Percentiles rank a stretch among this genome's conserved stretches.
These are phyloP conservation scores for Sarotherodon lohbergeri DNA, from an alignment of 2,113 vertebrate genomes.

Conservation along the genomic window DNA sequence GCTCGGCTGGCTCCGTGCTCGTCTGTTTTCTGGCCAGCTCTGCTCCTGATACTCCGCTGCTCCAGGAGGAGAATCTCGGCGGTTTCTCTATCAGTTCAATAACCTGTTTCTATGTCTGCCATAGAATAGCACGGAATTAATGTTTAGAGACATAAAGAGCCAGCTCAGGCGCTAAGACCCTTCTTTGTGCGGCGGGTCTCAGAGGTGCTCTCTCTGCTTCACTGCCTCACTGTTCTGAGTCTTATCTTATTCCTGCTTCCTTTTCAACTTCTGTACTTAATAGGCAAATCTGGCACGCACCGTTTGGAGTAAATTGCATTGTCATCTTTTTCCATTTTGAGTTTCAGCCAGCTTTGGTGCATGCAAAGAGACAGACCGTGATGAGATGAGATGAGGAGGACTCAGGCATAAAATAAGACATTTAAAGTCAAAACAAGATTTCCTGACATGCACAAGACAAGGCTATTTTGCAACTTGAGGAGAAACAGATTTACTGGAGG, in stretches of 20 bases:
- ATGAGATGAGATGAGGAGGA: neutral
- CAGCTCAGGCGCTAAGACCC: slow-evolving; percentile 28
- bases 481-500: neutral
- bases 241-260: slow-evolving; percentile 37
- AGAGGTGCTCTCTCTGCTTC: slow-evolving; percentile 27
- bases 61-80: neutral
- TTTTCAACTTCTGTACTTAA: slow-evolving; percentile 45
- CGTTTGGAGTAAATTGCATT: slow-evolving; percentile 46
- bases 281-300: slow-evolving; percentile 47
- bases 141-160: slow-evolving; percentile 46
- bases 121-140: slow-evolving; percentile 35
- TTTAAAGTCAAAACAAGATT: slow-evolving; percentile 13
- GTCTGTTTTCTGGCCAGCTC: slow-evolving; percentile 2
- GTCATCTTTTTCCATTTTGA: slow-evolving; percentile 47
- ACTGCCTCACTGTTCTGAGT: slow-evolving; percentile 7
- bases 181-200: slow-evolving; percentile 40
- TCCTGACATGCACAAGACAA: slow-evolving; percentile 1
- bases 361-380: neutral
- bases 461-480: neutral
- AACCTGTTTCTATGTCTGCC: slow-evolving; percentile 20
- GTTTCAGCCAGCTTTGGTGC: slow-evolving; percentile 11
- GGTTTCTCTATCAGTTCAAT: slow-evolving; percentile 28
- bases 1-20: slow-evolving; percentile 2
- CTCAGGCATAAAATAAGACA: slow-evolving; percentile 23
- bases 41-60: neutral